These are phyloP conservation scores for Troides aeacus DNA, from an alignment of 2,888 invertebrate genomes.

Conservation along the genomic window DNA sequence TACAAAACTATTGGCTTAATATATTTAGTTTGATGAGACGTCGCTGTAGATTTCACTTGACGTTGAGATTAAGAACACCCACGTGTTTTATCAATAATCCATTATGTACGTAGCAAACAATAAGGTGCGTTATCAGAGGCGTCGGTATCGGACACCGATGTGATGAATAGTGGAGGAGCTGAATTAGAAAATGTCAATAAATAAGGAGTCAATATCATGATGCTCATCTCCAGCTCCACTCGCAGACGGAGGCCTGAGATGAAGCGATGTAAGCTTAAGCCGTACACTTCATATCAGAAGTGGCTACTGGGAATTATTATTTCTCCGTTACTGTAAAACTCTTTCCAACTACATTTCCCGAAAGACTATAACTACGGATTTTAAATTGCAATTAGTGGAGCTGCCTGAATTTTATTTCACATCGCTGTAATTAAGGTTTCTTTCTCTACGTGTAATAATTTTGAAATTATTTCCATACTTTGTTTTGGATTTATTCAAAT, in stretches of 20 bases:
- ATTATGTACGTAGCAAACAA: slow-evolving; percentile 76
- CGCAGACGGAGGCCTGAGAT: slow-evolving; percentile 51
- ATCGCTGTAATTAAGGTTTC: slow-evolving; percentile 19
- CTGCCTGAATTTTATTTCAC: slow-evolving; percentile 21
- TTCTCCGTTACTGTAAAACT: neutral
- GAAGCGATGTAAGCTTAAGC: slow-evolving; percentile 38
- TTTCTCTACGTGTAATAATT: slow-evolving; percentile 7
- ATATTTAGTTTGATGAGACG: slow-evolving; percentile 61
- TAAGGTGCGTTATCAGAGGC: slow-evolving; percentile 68
- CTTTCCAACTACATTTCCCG: slow-evolving; percentile 8
- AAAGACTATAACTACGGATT: slow-evolving; percentile 7
- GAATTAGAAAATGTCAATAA: slow-evolving; percentile 79
- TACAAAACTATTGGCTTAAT: slow-evolving; percentile 61
- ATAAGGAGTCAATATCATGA: slow-evolving; percentile 73
- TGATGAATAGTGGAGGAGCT: slow-evolving; percentile 67
- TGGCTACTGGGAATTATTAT: slow-evolving; percentile 13
- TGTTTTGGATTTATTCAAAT: slow-evolving; percentile 3
- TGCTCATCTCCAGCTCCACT: slow-evolving; percentile 51
- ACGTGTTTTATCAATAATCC: slow-evolving; percentile 79
- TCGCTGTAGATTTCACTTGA: slow-evolving; percentile 58
- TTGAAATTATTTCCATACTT: neutral
- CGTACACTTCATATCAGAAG: slow-evolving; percentile 32
- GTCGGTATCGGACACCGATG: slow-evolving; percentile 55
- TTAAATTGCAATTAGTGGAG: slow-evolving; percentile 23
- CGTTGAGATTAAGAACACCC: slow-evolving; percentile 74